Base-by-base conservation (phyloP, 2,888 invertebrate species). In the Cacoxenus indagator region DNA sequence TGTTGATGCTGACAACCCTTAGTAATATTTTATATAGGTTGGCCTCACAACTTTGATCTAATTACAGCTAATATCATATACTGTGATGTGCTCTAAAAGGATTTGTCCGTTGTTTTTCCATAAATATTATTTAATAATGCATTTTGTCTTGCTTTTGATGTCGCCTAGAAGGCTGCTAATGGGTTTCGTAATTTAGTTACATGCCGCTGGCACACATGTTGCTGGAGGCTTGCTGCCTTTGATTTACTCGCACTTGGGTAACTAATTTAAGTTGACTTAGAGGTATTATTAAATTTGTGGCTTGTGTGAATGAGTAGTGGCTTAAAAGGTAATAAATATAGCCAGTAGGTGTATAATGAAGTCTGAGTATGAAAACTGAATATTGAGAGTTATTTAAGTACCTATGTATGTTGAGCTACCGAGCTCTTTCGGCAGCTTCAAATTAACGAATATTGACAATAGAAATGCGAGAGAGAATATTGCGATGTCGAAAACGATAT, bases 101-200 rank as follows among this genome's bases (percentile, higher is more conserved):
- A 59, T 59, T 59, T 51, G 51, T 2, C 22, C 8, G 19, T 22
- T 22, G 17, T 14, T 51, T 51, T 51, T 48, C 4, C 22, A 48
- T 48, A 48, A 19, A 48, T 51, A 51, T 51, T 51, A 51, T 51
- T 51, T 22, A 51, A 51, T 51, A 51, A 51, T 51, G 51, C 19
- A 59, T 59, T 59, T 37, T 17, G 4, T 57, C 19, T 57, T n/a
- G 17, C 31, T 31, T 59, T 59, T 59, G 31, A 59, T 59, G 31
- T 59, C 59, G 31, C 9, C 27, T 59, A 19, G 19, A 19, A 31
- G 59, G 59, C 37, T 59, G 19, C 31, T 59, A 59, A 59, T 59
- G 59, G 59, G 59, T 59, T 59, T 31, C 31, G 19, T 59, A 59
- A 59, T 59, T 59, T 31, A 59, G 31, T 59, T 59, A 59, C 17